Evolutionary conservation across 2,797 vertebrate species (phyloP).

Genomic region (Melanotaenia pygmaea): DNA sequence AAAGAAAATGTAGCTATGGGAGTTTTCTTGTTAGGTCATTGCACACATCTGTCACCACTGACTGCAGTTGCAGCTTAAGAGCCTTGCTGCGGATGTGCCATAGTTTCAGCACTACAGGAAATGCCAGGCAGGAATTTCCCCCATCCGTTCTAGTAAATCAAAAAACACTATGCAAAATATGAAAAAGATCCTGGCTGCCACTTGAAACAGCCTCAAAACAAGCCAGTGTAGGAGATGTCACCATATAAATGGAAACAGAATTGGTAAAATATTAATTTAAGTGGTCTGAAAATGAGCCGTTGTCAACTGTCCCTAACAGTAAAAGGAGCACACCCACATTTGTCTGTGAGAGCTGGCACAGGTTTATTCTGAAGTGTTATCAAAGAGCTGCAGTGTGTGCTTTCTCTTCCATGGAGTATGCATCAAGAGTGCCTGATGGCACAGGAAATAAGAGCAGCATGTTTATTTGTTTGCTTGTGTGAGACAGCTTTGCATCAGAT

Average conservation of each 20-base stretch:
- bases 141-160: slow-evolving; percentile 37
- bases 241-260: slow-evolving; percentile 58
- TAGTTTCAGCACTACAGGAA: slow-evolving; percentile 49
- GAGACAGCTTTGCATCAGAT: slow-evolving; percentile 65
- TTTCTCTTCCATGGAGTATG: slow-evolving; percentile 64
- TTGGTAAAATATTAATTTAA: slow-evolving; percentile 71
- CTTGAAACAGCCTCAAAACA: slow-evolving; percentile 47
- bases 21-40: slow-evolving; percentile 77
- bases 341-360: slow-evolving; percentile 70
- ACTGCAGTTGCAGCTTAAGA: slow-evolving; percentile 70
- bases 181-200: slow-evolving; percentile 43
- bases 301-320: slow-evolving; percentile 72
- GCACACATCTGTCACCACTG: slow-evolving; percentile 78
- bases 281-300: slow-evolving; percentile 69
- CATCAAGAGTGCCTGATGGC: slow-evolving; percentile 77
- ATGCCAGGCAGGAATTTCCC: slow-evolving; percentile 45
- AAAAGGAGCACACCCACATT: slow-evolving; percentile 69
- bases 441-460: slow-evolving; percentile 65
- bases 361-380: slow-evolving; percentile 78
- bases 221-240: slow-evolving; percentile 35
- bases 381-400: slow-evolving; percentile 74
- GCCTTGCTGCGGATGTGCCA: slow-evolving; percentile 59
- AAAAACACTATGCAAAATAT: slow-evolving; percentile 64
- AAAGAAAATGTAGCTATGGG: slow-evolving; percentile 70
- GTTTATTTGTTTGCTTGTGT: slow-evolving; percentile 68